Evolutionary conservation across 92 coral and sea anemone species (phyloP), one percentile per base, ranked within the genome.

Genomic region (Phymanthus crucifer): DNA sequence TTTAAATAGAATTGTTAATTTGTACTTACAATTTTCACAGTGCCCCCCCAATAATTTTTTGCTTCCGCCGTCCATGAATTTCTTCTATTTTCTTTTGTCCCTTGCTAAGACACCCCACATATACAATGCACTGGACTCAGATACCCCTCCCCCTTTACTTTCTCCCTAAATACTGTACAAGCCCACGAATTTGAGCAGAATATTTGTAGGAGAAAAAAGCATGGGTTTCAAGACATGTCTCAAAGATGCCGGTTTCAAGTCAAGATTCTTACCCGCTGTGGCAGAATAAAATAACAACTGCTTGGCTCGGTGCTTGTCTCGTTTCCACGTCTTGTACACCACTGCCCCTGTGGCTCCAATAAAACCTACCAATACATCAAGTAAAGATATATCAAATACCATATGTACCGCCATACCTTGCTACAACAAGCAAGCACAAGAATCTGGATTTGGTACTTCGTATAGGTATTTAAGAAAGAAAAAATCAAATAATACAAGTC

Each of bases 291-390:
- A 56, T 10, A 92, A 81, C 35, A 92, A 50, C 75, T 84, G 78
- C 38, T 87, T 86, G 36, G 93, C 89, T 65, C 91, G 83, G 66
- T 89, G 68, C 38, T 79, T 72, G 69, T 92, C 97, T 80, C 93
- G 84, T n/a, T 87, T 83, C 57, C 83, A 90, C 29, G 97, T 92
- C 72, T 82, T 89, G 19, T 86, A 75, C 19, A 86, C 54, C 52
- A 87, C 70, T 76, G 91, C 73, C 18, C 87, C 89, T 0, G 91
- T 84, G 38, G 89, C 87, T 26, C 97, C 97, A 70, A 83, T 71
- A 56, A 75, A 70, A 76, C 87, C 97, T 92, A 36, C 32, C 11
- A 70, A 74, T 6, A 72, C 66, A 69, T 27, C 32, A 6, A 54
- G 19, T 6, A 12, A 52, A 14, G n/a, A 0, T 54, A 19, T 3